Conservation (phyloP, 2,113 vertebrate species). For the Phyllostomus discolor region DNA sequence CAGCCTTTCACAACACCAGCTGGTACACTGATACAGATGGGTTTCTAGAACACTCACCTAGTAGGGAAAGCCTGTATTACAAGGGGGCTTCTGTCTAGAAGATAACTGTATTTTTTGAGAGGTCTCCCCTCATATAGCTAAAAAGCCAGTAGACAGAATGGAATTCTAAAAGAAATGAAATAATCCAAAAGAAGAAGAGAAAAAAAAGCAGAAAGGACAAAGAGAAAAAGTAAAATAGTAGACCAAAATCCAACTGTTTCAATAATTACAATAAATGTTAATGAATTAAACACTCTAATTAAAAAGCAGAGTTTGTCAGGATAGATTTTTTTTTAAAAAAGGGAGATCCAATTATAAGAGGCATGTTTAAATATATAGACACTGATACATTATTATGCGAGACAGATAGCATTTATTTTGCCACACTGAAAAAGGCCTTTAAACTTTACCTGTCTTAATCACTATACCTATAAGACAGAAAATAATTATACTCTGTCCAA, state of each 20-base stretch:
- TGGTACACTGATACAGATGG: too few relatives aligned
- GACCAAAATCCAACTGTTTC: background rate
- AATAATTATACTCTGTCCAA: background rate
- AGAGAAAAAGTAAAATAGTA: background rate
- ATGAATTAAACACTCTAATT: background rate
- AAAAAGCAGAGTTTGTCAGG: background rate
- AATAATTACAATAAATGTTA: background rate
- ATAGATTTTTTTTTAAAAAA: background rate
- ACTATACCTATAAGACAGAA: background rate
- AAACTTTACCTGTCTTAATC: background rate
- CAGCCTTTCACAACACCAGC: too few relatives aligned
- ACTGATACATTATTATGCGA: background rate
- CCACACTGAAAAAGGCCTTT: background rate
- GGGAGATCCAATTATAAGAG: background rate
- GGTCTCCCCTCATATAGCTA: background rate
- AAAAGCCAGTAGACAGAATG: background rate
- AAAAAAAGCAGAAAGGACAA: background rate
- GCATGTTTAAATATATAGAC: background rate
- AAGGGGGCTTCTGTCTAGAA: too few relatives aligned
- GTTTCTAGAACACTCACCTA: too few relatives aligned
- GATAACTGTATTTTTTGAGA: too few relatives aligned
- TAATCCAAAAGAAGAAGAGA: background rate
- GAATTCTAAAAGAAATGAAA: background rate
- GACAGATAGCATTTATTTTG: background rate
- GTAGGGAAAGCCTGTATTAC: too few relatives aligned